Evolutionary conservation across 2,888 invertebrate species (phyloP), one percentile per base, ranked within the genome.

Genomic region (Brachyopa scutellaris): DNA sequence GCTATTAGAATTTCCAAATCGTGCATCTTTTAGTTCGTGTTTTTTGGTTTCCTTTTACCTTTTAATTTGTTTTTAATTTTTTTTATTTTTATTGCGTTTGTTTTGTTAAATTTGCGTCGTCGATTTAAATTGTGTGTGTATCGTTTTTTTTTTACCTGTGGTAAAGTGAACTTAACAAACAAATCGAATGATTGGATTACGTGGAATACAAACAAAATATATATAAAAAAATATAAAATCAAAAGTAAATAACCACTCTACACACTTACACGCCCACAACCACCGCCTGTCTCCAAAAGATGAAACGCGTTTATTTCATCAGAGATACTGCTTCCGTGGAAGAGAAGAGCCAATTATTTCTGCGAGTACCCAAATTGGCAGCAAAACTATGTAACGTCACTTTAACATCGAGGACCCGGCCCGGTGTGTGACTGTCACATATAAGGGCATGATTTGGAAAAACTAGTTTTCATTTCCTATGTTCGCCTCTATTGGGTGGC

Each of bases 141-240:
- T 3, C 21, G n/a, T 6, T 61, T 11, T 40, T 47, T 26, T 45
- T 59, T 38, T 61, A 69, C 62, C 47, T 57, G 70, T 59, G 66
- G 78, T 79, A 73, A 66, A 72, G 51, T 78, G 69, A 26, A 26
- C 19, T 29, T 36, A 13, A 36, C 26, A 3, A 33, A 40, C 13
- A 33, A 53, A 72, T 33, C 77, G 64, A 61, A 66, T 59, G 33
- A 79, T 73, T 79, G 79, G 79, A 79, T 77, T 79, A 79, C 73
- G 73, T 73, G 67, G 31, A 61, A 49, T 55, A 42, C 15, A 33
- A 29, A 47, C 55, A 45, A 40, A 11, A 49, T 19, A 26, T 31
- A 23, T 1, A 17, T 6, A 42, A 49, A 47, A 31, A 62, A 21
- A 11, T 9, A 1, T 26, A 26, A 51, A 11, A 6, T 11, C 15